A percentile compares a stretch with the other conserved stretches of the same genome.
These are phyloP conservation scores for Cremastinae sp. DNA, from an alignment of 2,888 invertebrate species.

Conservation along the genomic window DNA sequence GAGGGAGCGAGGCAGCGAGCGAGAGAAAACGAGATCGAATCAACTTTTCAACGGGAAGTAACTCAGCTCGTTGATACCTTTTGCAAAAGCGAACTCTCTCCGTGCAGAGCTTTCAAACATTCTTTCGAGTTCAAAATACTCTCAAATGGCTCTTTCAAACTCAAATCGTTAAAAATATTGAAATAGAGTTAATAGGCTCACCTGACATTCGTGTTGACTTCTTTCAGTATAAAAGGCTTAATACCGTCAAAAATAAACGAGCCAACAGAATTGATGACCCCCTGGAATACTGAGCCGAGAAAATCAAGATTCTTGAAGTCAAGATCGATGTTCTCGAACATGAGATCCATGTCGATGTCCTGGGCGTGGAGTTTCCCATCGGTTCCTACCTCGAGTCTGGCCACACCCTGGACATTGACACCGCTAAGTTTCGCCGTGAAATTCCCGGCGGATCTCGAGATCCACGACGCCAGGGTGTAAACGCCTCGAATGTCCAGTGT, in stretches of 20 bases:
- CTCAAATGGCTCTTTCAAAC: no score
- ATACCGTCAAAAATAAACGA: constrained; percentile 92
- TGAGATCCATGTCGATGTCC: constrained; percentile 90
- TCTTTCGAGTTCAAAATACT: no score
- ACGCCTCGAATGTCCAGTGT: constrained; percentile 87
- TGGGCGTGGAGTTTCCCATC: constrained; percentile 90
- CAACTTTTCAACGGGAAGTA: no score
- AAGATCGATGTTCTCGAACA: constrained; percentile 88
- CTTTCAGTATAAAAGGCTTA: constrained; percentile 90
- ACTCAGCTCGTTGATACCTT: no score
- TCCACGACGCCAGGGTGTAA: constrained; percentile 88
- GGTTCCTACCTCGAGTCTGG: constrained; percentile 86
- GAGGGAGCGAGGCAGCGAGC: not conserved
- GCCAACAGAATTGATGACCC: constrained; percentile 91
- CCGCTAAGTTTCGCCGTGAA: constrained; percentile 89
- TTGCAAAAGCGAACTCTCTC: no score
- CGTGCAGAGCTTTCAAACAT: no score
- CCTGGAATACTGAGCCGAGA: constrained; percentile 86
- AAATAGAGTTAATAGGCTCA: no score
- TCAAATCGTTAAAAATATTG: no score
- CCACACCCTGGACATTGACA: constrained; percentile 86
- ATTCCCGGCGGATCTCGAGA: constrained; percentile 87
- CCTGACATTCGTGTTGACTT: constrained; percentile 87
- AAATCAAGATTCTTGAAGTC: constrained; percentile 92
- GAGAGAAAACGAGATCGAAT: no score